phyloP scores from a whole-genome alignment of 2,797 vertebrate species.

The Phrynocephalus forsythii region DNA sequence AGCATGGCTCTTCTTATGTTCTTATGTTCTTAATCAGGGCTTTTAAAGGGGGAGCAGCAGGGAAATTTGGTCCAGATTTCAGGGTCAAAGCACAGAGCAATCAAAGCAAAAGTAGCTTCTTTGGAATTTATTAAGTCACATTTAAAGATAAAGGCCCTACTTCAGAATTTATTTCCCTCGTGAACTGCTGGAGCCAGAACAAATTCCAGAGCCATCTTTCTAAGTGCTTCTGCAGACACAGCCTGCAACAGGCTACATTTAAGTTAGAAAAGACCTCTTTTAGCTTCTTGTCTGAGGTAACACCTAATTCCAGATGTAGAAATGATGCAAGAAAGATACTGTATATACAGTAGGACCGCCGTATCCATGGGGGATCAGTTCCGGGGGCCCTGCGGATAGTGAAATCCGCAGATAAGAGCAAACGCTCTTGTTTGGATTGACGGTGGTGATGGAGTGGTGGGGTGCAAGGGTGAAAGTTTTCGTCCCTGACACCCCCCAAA shows the following conservation, averaged over 20 bases:
- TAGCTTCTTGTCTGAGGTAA: neutral
- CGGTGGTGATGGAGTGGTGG: no score
- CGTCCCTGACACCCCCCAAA: no score
- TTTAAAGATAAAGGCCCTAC: constrained; percentile 6
- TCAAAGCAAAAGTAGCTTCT: neutral
- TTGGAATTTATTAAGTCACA: neutral
- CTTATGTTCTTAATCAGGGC: neutral
- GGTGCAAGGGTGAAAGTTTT: no score
- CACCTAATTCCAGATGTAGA: constrained; percentile 17
- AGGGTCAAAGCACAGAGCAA: constrained; percentile 4
- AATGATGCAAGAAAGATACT: neutral
- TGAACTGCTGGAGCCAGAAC: neutral
- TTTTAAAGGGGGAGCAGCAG: neutral
- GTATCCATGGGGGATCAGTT: no score
- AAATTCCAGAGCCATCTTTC: neutral
- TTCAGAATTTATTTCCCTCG: neutral
- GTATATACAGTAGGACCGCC: no score
- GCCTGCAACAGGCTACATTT: neutral
- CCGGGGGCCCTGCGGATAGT: no score
- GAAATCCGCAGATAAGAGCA: no score
- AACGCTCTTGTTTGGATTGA: no score
- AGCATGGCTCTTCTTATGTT: no score
- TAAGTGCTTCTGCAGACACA: neutral
- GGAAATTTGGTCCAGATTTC: neutral
- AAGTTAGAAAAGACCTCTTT: neutral